phyloP scores from a whole-genome alignment of 1,140 invertebrate genomes.

The Aphis craccivora region DNA sequence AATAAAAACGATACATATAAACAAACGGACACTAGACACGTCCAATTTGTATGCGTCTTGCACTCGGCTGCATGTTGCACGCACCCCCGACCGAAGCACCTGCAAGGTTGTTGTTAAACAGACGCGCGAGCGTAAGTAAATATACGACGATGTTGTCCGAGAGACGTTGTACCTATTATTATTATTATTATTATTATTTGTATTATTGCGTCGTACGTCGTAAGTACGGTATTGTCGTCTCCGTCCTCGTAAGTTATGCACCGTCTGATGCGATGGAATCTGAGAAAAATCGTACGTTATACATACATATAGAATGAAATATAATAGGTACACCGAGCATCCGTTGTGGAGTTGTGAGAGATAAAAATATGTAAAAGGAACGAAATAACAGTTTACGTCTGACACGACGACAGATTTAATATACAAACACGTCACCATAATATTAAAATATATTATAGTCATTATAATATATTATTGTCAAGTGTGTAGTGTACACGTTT shows the following conservation, averaged over 20 bases:
- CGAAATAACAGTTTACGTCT: not conserved
- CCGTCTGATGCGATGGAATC: not conserved
- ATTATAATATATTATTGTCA: not conserved
- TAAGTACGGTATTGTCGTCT: not conserved
- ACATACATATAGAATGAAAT: not conserved
- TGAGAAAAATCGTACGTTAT: not conserved
- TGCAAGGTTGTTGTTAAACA: slow-evolving; percentile 23
- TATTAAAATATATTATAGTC: not conserved
- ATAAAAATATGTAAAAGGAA: not conserved
- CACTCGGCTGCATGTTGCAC: not conserved
- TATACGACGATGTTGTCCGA: not conserved
- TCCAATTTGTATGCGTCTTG: slow-evolving; percentile 46
- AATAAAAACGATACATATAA: not conserved
- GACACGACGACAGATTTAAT: not conserved
- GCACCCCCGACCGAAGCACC: not conserved
- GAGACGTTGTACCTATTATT: not conserved
- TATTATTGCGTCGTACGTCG: slow-evolving; percentile 9
- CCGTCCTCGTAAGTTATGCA: slow-evolving; percentile 12
- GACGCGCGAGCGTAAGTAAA: not conserved
- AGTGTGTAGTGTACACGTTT: not conserved
- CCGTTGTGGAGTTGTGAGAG: not conserved
- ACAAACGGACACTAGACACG: slow-evolving; percentile 25
- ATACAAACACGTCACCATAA: not conserved
- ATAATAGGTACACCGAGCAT: not conserved
- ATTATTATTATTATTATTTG: not conserved